phyloP scores from a whole-genome alignment of 2,888 invertebrate genomes.

The Epinotia bilunana region DNA sequence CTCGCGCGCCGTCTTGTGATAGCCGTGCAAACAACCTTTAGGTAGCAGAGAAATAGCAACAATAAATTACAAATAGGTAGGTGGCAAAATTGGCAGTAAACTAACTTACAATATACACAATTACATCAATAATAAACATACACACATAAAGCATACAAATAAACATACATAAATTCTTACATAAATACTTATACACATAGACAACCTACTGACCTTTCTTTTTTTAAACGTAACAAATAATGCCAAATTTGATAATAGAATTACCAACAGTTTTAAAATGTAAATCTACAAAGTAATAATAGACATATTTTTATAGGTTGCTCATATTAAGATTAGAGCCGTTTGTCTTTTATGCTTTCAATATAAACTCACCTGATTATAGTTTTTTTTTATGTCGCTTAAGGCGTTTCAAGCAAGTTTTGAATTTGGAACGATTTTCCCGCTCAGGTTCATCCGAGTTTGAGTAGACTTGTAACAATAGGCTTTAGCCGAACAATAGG shows the following conservation, averaged over 20 bases:
- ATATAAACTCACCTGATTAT: neutral
- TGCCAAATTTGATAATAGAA: conserved; percentile 30
- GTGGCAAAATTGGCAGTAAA: too few relatives aligned
- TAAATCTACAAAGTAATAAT: neutral
- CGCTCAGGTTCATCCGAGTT: conserved; percentile 44
- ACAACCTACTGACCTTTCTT: conserved; percentile 43
- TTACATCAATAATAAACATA: too few relatives aligned
- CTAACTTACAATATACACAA: too few relatives aligned
- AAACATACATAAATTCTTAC: too few relatives aligned
- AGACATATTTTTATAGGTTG: neutral
- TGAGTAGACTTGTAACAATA: conserved; percentile 44
- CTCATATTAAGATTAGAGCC: neutral
- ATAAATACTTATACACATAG: too few relatives aligned
- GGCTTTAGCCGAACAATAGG: conserved; percentile 38
- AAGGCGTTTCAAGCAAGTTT: neutral
- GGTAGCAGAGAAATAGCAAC: too few relatives aligned
- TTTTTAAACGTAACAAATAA: conserved; percentile 32
- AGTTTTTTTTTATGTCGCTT: neutral
- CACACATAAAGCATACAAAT: too few relatives aligned
- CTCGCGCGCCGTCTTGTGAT: too few relatives aligned
- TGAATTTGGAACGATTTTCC: conserved; percentile 38
- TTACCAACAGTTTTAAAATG: neutral
- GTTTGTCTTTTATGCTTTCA: neutral
- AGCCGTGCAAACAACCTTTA: too few relatives aligned
- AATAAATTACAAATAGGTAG: too few relatives aligned